phyloP scores from a whole-genome alignment of 2,888 invertebrate genomes.

The Drosophila birchii region DNA sequence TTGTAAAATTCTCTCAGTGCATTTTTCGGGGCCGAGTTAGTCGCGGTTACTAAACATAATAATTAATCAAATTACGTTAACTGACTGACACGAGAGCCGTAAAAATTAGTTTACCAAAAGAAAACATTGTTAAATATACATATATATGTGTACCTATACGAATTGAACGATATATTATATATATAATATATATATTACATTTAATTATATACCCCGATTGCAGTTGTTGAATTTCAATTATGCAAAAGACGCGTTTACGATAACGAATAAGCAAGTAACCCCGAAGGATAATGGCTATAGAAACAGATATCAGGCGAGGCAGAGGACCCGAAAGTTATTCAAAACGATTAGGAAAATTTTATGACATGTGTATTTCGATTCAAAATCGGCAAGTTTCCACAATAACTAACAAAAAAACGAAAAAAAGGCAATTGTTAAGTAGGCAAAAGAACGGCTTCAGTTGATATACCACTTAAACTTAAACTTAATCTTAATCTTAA shows the following conservation, averaged over 20 bases:
- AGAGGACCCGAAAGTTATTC: constrained; percentile 62
- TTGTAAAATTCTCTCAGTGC: constrained; percentile 27
- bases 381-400: constrained; percentile 24
- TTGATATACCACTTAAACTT: constrained; percentile 19
- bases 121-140: constrained; percentile 46
- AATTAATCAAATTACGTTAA: constrained; percentile 39
- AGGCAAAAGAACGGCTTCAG: constrained; percentile 59
- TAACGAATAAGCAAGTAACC: constrained; percentile 41
- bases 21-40: constrained; percentile 50
- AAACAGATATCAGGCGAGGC: constrained; percentile 53
- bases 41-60: constrained; percentile 24
- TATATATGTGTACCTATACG: constrained; percentile 31
- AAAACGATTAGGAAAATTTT: constrained; percentile 68
- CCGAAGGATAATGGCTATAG: constrained; percentile 52
- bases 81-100: constrained; percentile 52
- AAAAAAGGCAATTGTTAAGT: constrained; percentile 65
- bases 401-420: constrained; percentile 16
- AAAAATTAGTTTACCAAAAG: constrained; percentile 44
- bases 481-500: constrained; percentile 32
- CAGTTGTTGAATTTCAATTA: constrained; percentile 71
- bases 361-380: constrained; percentile 46
- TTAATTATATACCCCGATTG: constrained; percentile 53
- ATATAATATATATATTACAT: constrained; percentile 26
- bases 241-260: constrained; percentile 50
- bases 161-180: constrained; percentile 41